Conservation (phyloP, 2,888 invertebrate species). For the Coleophora deauratella region DNA sequence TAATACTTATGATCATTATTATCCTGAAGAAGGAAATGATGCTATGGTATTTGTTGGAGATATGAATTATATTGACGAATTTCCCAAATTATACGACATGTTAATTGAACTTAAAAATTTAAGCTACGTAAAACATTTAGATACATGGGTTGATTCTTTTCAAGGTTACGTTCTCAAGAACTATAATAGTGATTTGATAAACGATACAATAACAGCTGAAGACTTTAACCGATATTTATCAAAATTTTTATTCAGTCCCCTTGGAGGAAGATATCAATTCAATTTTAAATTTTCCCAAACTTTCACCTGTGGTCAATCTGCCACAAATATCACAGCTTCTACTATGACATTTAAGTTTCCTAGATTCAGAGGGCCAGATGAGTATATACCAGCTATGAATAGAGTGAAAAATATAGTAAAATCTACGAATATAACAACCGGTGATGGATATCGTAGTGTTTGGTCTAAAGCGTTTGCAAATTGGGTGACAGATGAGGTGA, state of each 20-base stretch:
- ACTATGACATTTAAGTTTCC: slow-evolving; percentile 78
- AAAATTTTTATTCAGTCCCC: slow-evolving; percentile 79
- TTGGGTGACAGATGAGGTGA: slow-evolving; percentile 86
- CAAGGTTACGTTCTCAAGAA: slow-evolving; percentile 74
- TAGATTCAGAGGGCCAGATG: slow-evolving; percentile 74
- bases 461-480: slow-evolving; percentile 83
- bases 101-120: slow-evolving; percentile 65
- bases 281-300: slow-evolving; percentile 77
- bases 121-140: slow-evolving; percentile 69
- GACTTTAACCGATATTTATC: slow-evolving; percentile 78
- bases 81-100: slow-evolving; percentile 72
- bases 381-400: slow-evolving; percentile 85
- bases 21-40: slow-evolving; percentile 77
- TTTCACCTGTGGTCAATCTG: slow-evolving; percentile 76
- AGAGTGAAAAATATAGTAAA: slow-evolving; percentile 71
- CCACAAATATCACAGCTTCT: slow-evolving; percentile 74
- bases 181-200: slow-evolving; percentile 64
- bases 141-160: slow-evolving; percentile 80
- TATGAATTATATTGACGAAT: slow-evolving; percentile 77
- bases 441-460: slow-evolving; percentile 76
- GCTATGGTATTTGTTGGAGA: slow-evolving; percentile 79
- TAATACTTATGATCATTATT: slow-evolving; percentile 70
- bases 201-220: slow-evolving; percentile 58
- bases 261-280: slow-evolving; percentile 79
- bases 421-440: slow-evolving; percentile 73